Conservation (phyloP, 2,113 vertebrate genomes). For the human (Homo sapiens) region GRCh38 chr5:70600001-70600500, state of each 20-base stretch:
- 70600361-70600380: neutral
- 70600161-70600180: too few relatives aligned
- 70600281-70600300: neutral
- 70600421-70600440: neutral
- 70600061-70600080: too few relatives aligned
- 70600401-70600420: neutral
- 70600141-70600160: too few relatives aligned
- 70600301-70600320: too few relatives aligned
- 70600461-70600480: neutral
- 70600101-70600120: too few relatives aligned
- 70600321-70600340: neutral
- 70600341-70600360: neutral
- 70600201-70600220: neutral
- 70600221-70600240: neutral
- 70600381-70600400: neutral
- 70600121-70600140: too few relatives aligned
- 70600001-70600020: too few relatives aligned
- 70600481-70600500: neutral
- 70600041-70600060: too few relatives aligned
- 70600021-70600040: too few relatives aligned
- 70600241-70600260: neutral
- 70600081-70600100: too few relatives aligned
- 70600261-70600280: neutral
- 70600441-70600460: neutral
- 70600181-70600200: neutral